A percentile compares a stretch with the other conserved stretches of the same genome.
phyloP scores from a whole-genome alignment of 2,888 invertebrate species.

The Hoplodrina blanda region DNA sequence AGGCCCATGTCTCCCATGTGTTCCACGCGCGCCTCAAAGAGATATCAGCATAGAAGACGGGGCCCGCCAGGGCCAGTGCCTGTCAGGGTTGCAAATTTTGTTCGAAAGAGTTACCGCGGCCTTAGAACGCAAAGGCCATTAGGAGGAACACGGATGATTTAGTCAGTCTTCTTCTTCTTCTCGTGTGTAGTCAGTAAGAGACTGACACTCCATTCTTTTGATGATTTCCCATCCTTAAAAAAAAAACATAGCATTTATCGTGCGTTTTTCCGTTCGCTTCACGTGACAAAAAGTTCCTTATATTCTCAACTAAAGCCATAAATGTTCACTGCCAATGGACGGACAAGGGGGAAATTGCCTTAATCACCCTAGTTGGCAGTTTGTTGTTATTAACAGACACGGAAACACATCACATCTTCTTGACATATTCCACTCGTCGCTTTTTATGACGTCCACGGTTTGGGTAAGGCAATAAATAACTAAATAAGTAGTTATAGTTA shows the following conservation, averaged over 20 bases:
- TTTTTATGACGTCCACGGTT: slow-evolving; percentile 26
- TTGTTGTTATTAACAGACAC: slow-evolving; percentile 49
- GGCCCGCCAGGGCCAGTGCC: no score
- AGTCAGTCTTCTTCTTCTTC: no score
- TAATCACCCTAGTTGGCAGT: slow-evolving; percentile 46
- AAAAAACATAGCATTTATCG: not conserved
- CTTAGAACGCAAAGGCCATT: no score
- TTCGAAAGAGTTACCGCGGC: no score
- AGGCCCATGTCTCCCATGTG: no score
- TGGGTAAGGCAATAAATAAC: not conserved
- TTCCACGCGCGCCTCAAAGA: no score
- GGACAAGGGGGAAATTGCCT: slow-evolving; percentile 38
- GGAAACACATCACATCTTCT: slow-evolving; percentile 36
- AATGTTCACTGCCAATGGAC: slow-evolving; percentile 34
- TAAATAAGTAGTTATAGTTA: not conserved
- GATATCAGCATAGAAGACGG: no score
- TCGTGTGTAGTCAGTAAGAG: no score
- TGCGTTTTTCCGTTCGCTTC: not conserved
- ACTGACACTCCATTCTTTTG: no score
- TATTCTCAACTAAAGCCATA: slow-evolving; percentile 10
- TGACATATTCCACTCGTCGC: slow-evolving; percentile 29
- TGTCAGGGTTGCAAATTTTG: no score
- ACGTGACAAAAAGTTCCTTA: not conserved
- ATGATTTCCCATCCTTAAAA: no score
- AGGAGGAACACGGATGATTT: no score